These are phyloP conservation scores for Malthinus flaveolus DNA, from an alignment of 2,888 invertebrate genomes.

Conservation along the genomic window DNA sequence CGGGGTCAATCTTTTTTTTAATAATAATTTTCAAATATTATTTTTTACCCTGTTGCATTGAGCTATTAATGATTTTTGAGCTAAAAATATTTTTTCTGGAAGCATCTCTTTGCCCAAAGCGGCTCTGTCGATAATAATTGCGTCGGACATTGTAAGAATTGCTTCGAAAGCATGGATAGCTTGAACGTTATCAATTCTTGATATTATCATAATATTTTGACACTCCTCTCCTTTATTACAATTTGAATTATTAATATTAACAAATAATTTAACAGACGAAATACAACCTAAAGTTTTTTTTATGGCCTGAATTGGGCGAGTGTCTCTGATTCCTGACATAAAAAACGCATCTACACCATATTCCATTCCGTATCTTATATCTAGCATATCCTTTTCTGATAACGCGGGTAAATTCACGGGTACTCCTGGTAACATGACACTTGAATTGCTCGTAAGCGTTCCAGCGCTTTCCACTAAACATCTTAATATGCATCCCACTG, in stretches of 20 bases:
- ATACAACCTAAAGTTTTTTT: conserved; percentile 52
- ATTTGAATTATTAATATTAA: neutral
- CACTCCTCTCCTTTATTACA: conserved; percentile 76
- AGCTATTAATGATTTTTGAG: conserved; percentile 98
- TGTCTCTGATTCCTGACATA: conserved; percentile 75
- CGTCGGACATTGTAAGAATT: conserved; percentile 91
- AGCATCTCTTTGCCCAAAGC: conserved; percentile 98
- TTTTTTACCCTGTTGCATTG: conserved; percentile 73
- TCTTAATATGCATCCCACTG: conserved; percentile 46
- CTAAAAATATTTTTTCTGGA: conserved; percentile 94
- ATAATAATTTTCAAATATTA: neutral
- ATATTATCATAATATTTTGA: conserved; percentile 91
- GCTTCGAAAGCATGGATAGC: conserved; percentile 93
- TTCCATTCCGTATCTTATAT: conserved; percentile 65
- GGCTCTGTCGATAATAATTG: conserved; percentile 98
- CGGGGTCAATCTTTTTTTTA: conserved; percentile 70
- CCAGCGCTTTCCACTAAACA: conserved; percentile 44
- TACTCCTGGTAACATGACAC: conserved; percentile 59
- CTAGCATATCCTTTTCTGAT: conserved; percentile 54
- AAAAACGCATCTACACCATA: conserved; percentile 77
- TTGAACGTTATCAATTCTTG: conserved; percentile 99
- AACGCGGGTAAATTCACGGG: conserved; percentile 54
- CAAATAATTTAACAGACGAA: neutral
- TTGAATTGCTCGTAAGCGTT: conserved; percentile 56
- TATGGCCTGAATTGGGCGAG: conserved; percentile 66